Conservation (phyloP, 2,113 vertebrate species). For the Bubalus kerabau region DNA sequence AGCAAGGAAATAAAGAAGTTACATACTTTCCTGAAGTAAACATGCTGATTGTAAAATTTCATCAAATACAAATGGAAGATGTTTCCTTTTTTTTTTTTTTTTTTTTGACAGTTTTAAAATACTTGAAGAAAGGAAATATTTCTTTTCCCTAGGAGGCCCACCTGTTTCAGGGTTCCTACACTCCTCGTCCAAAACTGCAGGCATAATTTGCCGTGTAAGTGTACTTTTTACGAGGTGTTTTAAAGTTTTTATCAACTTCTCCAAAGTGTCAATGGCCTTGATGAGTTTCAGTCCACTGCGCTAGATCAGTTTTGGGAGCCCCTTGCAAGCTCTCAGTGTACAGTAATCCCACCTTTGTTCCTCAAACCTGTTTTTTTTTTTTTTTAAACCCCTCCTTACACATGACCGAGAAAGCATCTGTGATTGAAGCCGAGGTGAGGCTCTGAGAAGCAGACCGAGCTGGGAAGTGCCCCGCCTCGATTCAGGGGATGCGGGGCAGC, state of each 20-base stretch:
- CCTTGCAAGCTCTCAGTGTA: not conserved
- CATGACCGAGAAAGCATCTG: not conserved
- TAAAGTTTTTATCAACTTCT: not conserved
- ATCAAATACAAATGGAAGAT: not conserved
- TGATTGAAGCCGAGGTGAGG: not conserved
- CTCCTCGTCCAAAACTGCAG: not conserved
- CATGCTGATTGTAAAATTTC: not conserved
- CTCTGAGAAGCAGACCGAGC: not conserved
- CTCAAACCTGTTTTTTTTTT: not conserved
- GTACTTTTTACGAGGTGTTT: not conserved
- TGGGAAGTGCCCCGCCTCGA: not conserved
- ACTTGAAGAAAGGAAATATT: not conserved
- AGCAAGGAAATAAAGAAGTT: constrained; percentile 5
- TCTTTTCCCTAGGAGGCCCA: not conserved
- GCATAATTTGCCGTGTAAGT: not conserved
- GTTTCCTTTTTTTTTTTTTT: not conserved
- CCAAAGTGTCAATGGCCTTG: not conserved
- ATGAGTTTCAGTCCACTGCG: not conserved
- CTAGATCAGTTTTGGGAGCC: not conserved
- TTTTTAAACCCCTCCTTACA: not conserved
- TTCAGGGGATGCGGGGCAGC: not conserved
- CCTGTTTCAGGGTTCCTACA: not conserved
- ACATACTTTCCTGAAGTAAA: not conserved
- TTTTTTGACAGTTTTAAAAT: not conserved
- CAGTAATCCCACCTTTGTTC: not conserved